These are phyloP conservation scores for Zygaena filipendulae DNA, from an alignment of 2,888 invertebrate species.

Conservation along the genomic window DNA sequence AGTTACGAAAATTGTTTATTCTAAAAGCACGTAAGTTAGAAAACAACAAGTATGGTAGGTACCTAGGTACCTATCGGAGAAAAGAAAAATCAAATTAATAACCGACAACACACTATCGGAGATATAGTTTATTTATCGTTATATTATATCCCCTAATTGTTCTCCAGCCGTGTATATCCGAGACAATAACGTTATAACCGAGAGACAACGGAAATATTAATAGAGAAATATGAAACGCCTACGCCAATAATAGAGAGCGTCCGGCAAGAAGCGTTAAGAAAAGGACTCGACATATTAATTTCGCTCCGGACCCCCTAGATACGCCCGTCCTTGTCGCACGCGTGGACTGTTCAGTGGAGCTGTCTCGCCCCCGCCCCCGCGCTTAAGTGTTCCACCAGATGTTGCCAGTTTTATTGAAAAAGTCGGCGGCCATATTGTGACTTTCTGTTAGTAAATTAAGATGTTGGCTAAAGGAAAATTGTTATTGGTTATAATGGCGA, in stretches of 20 bases:
- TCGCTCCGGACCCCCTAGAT: constrained; percentile 33
- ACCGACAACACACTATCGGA: too few species aligned
- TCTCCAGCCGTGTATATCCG: too few species aligned
- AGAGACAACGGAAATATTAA: constrained; percentile 23
- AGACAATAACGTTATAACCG: too few species aligned
- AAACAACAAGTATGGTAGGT: too few species aligned
- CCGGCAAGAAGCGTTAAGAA: constrained; percentile 48
- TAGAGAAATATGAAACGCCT: constrained; percentile 31
- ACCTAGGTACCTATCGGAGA: too few species aligned
- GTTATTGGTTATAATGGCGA: constrained; percentile 26
- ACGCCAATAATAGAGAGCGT: constrained; percentile 57
- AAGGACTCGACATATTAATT: constrained; percentile 68
- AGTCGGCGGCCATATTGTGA: constrained; percentile 57
- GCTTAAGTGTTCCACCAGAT: constrained; percentile 61
- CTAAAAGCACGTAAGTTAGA: too few species aligned
- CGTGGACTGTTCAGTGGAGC: constrained; percentile 15
- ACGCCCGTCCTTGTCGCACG: constrained; percentile 28
- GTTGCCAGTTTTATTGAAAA: constrained; percentile 65
- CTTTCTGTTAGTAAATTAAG: constrained; percentile 60
- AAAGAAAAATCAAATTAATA: too few species aligned
- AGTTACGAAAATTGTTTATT: too few species aligned
- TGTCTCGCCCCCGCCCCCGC: constrained; percentile 42
- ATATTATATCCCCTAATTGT: too few species aligned
- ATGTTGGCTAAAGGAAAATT: constrained; percentile 40
- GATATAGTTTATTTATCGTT: too few species aligned